Evolutionary conservation across 2,113 vertebrate species (phyloP).

Genomic region (Corythaixoides concolor): DNA sequence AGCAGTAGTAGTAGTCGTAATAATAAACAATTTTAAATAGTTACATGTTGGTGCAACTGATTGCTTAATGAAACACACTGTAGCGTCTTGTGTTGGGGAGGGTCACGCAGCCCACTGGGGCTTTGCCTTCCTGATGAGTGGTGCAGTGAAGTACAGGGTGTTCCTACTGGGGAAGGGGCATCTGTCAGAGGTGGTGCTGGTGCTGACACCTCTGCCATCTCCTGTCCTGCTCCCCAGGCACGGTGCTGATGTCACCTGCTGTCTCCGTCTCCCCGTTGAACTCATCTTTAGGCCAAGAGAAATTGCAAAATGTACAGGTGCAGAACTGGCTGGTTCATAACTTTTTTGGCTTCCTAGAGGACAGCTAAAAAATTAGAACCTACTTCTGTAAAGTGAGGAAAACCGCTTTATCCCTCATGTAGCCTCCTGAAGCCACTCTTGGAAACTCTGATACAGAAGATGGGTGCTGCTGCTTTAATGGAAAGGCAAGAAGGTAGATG

Average conservation of each 20-base stretch:
- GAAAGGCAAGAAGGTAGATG: background rate
- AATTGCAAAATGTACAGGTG: background rate
- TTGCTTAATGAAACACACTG: background rate
- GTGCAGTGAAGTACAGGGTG: background rate
- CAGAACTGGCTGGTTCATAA: background rate
- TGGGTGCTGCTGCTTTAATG: background rate
- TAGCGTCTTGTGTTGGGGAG: background rate
- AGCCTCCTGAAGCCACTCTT: background rate
- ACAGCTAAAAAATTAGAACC: background rate
- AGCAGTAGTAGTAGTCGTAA: background rate
- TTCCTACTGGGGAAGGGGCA: background rate
- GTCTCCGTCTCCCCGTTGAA: background rate
- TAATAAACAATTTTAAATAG: background rate
- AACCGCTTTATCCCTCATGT: background rate
- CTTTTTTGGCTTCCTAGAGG: background rate
- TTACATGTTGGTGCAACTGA: accelerated
- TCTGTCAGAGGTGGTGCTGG: background rate
- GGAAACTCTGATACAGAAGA: background rate
- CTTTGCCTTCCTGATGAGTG: background rate
- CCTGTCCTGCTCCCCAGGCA: background rate
- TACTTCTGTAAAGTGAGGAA: background rate
- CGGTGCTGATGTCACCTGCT: background rate
- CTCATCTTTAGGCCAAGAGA: background rate
- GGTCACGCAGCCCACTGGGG: background rate
- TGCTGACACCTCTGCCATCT: background rate